Evolutionary conservation across 2,888 invertebrate species (phyloP), one percentile per base, ranked within the genome.

Genomic region (Lycocerus yunnanus): DNA sequence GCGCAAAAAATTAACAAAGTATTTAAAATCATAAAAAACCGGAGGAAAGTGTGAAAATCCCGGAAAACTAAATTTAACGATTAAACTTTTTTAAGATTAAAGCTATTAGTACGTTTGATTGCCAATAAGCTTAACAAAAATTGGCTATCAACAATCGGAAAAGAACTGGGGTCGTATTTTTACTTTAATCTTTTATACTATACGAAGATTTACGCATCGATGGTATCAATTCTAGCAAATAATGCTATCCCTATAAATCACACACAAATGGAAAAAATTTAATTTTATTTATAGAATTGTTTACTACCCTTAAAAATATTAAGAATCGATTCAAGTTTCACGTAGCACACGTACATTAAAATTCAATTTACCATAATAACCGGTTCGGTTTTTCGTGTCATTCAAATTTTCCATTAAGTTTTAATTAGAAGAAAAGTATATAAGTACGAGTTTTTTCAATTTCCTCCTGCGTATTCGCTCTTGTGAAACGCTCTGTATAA

Each of bases 81-180:
- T 43, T 43, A 43, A 43, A 43, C 43, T 43, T 43, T 43, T 43
- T 43, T 61, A 61, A 18, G 61, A 61, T 61, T 61, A 61, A 61
- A 61, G 16, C 18, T 61, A 18, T 61, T 61, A 61, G 61, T 13
- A 16, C 13, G 61, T 61, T 61, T 18, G 61, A 61, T 61, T 18
- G 16, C 18, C 61, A 61, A 61, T 60, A 61, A 61, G 61, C 61
- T 61, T 61, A 61, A 61, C 61, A 61, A 61, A 61, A 61, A 61
- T 61, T 18, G 15, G 16, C 61, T 61, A 61, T 61, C 61, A 61
- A 61, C 61, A 16, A 18, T 61, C 61, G 61, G 61, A 61, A 61
- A 18, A 61, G 18, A 16, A 18, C 16, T 61, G 61, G 18, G 61
- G 18, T 61, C 61, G 61, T 61, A 61, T 61, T 61, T 61, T 61